phyloP scores from a whole-genome alignment of 1,140 invertebrate genomes.

The Drosophila cardini region DNA sequence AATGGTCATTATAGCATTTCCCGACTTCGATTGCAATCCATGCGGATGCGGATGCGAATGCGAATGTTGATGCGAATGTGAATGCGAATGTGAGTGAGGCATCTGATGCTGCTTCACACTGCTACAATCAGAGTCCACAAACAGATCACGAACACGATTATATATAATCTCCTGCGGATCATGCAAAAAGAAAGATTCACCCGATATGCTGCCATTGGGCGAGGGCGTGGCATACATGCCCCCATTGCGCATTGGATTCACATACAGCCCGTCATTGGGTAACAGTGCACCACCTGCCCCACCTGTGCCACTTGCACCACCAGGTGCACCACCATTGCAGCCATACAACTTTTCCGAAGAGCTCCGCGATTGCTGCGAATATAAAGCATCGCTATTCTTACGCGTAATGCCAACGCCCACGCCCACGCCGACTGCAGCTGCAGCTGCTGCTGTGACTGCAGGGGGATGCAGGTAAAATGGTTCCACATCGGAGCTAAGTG shows the following conservation, averaged over 20 bases:
- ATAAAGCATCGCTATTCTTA: constrained; percentile 74
- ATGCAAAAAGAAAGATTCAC: constrained; percentile 93
- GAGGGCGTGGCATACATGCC: constrained; percentile 76
- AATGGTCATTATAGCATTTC: constrained; percentile 85
- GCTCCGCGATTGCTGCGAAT: constrained; percentile 77
- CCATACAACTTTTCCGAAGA: constrained; percentile 84
- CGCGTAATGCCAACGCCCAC: constrained; percentile 46
- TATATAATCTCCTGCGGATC: constrained; percentile 91
- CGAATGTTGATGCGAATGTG: constrained; percentile 35
- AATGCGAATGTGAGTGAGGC: constrained; percentile 13
- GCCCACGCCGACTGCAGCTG: constrained; percentile 29
- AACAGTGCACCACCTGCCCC: constrained; percentile 52
- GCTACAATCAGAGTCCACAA: constrained; percentile 87
- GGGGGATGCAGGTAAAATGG: constrained; percentile 92
- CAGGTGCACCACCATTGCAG: constrained; percentile 28
- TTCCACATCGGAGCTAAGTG: constrained; percentile 85
- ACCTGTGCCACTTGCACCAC: constrained; percentile 24
- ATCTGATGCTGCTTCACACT: constrained; percentile 68
- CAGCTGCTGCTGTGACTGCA: constrained; percentile 47
- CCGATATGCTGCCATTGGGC: constrained; percentile 84
- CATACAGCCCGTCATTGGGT: constrained; percentile 91
- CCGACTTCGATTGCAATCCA: constrained; percentile 52
- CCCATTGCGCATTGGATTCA: constrained; percentile 90
- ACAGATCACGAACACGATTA: constrained; percentile 91
- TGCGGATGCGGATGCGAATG: constrained; percentile 29